These are phyloP conservation scores for Oxyteleia sp. DNA, from an alignment of 2,888 invertebrate species.

Conservation along the genomic window DNA sequence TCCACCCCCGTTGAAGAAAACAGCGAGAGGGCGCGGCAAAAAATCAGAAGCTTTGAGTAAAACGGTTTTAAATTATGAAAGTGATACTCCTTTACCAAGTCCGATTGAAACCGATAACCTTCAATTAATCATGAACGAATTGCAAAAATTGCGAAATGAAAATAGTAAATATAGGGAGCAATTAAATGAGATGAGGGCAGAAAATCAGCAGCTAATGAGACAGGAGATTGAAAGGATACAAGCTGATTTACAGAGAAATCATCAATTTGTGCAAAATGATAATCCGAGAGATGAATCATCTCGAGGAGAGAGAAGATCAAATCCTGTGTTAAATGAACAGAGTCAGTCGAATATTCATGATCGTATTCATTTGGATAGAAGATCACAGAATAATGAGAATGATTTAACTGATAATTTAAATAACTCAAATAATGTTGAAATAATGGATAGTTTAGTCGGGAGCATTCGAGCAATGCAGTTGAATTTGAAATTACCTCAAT, in stretches of 20 bases:
- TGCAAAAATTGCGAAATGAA: background rate
- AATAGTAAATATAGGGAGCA: background rate
- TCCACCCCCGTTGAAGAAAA: background rate
- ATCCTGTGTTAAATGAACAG: no score
- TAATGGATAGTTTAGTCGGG: background rate
- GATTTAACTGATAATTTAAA: background rate
- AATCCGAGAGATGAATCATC: no score
- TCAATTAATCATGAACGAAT: background rate
- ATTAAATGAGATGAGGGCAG: background rate
- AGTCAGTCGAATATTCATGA: background rate
- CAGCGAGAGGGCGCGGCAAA: background rate
- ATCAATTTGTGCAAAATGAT: no score
- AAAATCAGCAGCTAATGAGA: background rate
- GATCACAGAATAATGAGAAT: background rate
- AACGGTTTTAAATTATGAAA: background rate
- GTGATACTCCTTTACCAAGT: background rate
- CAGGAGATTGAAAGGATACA: background rate
- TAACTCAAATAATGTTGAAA: background rate
- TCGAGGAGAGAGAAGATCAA: no score
- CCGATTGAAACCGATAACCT: background rate
- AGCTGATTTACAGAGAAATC: background rate
- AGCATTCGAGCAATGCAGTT: background rate
- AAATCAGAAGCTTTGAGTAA: conserved; percentile 1
- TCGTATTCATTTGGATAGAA: no score
- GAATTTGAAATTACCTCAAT: background rate